Evolutionary conservation across 2,797 vertebrate species (phyloP).

Genomic region (Periparus ater): DNA sequence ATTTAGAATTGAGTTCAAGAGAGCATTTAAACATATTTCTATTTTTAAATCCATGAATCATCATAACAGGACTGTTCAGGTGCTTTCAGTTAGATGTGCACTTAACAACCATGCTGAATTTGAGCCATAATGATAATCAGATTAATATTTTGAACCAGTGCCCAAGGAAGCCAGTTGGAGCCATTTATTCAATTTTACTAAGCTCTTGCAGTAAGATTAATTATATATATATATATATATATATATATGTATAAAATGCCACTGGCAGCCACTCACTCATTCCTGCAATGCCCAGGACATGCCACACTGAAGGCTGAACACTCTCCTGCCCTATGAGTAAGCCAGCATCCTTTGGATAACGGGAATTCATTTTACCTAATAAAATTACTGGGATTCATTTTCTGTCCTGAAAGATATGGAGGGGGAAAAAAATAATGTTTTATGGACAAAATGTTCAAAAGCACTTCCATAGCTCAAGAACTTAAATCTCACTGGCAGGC

Average conservation of each 20-base stretch:
- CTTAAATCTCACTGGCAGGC: not conserved
- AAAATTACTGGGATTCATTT: not conserved
- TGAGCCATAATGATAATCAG: constrained; percentile 16
- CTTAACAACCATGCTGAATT: constrained; percentile 14
- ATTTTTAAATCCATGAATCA: constrained; percentile 13
- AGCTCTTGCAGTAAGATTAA: not conserved
- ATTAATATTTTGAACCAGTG: constrained; percentile 38
- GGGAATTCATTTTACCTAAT: not conserved
- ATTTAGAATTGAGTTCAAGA: not conserved
- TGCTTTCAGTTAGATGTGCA: not conserved
- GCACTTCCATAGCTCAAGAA: not conserved
- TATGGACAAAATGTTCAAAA: not conserved
- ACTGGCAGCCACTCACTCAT: not conserved
- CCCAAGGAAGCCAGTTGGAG: not conserved
- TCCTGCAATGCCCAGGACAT: not conserved
- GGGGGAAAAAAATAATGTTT: not conserved
- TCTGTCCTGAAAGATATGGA: not conserved
- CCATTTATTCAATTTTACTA: not conserved
- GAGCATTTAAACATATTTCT: constrained; percentile 7
- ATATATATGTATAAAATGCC: not conserved
- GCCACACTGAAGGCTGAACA: not conserved
- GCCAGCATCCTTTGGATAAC: not conserved
- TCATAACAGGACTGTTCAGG: not conserved
- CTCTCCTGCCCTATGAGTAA: not conserved
- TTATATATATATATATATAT: not conserved